Evolutionary conservation across 2,113 vertebrate genomes (phyloP), one percentile per base, ranked within the genome.

Genomic region (Thryonomys swinderianus): DNA sequence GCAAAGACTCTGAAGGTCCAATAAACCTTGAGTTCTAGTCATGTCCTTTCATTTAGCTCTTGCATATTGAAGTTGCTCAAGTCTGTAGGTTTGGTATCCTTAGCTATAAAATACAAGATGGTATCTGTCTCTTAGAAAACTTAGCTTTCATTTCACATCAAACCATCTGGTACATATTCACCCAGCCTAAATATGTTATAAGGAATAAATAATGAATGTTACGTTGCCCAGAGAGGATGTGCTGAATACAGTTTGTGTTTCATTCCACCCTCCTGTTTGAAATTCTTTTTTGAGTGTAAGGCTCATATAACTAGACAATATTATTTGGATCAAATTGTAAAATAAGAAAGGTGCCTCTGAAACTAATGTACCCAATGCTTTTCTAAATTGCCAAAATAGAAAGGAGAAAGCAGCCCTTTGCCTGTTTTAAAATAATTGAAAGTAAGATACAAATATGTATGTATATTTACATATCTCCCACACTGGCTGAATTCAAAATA

Each of bases 311-410:
- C 51, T 81, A 84, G 0, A 74, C 45, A 83, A 20, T 84, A 64
- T 59, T 81, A 64, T 73, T 94, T 45, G 34, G 67, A 37, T 51
- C 61, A 86, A 94, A 73, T 11, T 88, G 45, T 86, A 42, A 78
- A 76, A 79, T 90, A 59, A 86, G 42, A 91, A 73, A 30, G 20
- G 14, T 66, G 81, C 88, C 59, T 81, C 84, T 85, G 59, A 96
- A 92, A 92, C 1, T 55, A 59, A 40, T 85, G 12, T n/a, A 37
- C 61, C n/a, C 30, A 62, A 20, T 74, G 16, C 87, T 82, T 92
- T 93, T 85, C 64, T 90, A 64, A 81, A 48, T 78, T 76, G 82
- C n/a, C 30, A 69, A 66, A 96, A 78, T 92, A n/a, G 23, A 66
- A 73, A 74, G 57, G 25, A 91, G 25, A 67, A 88, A 86, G 57